Conservation (phyloP, 1,140 invertebrate genomes). For the Drosophila leontia region DNA sequence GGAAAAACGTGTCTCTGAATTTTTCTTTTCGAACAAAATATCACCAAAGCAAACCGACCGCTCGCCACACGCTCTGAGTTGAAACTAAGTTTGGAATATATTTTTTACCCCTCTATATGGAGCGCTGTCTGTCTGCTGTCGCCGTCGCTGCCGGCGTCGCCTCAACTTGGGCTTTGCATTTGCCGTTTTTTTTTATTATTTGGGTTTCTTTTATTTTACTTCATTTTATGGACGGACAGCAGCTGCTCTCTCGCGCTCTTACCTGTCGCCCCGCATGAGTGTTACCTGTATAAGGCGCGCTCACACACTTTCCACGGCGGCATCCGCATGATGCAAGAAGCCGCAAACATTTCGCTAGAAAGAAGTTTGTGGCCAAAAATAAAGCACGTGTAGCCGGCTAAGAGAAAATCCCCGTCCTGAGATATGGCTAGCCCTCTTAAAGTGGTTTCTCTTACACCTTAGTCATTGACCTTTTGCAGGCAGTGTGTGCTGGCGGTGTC, state of each 20-base stretch:
- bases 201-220: conserved; percentile 19
- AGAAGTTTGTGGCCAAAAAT: conserved; percentile 42
- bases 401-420: conserved; percentile 20
- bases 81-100: conserved; percentile 70
- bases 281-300: conserved; percentile 31
- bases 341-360: conserved; percentile 53
- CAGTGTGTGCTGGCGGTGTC: not conserved
- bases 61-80: conserved; percentile 51
- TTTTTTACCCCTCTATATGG: conserved; percentile 64
- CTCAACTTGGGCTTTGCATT: conserved; percentile 72
- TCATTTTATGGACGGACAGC: conserved; percentile 25
- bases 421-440: conserved; percentile 17
- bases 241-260: conserved; percentile 35
- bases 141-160: conserved; percentile 18
- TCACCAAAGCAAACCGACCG: conserved; percentile 27
- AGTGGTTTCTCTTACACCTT: conserved; percentile 14
- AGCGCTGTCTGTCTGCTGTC: conserved; percentile 23
- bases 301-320: conserved; percentile 17
- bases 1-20: conserved; percentile 7
- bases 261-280: conserved; percentile 1
- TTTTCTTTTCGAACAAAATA: not conserved
- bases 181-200: conserved; percentile 23
- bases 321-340: conserved; percentile 69
- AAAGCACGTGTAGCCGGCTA: conserved; percentile 42
- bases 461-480: conserved; percentile 46